These are phyloP conservation scores for Lochmaea crataegi DNA, from an alignment of 2,888 invertebrate genomes.

Conservation along the genomic window DNA sequence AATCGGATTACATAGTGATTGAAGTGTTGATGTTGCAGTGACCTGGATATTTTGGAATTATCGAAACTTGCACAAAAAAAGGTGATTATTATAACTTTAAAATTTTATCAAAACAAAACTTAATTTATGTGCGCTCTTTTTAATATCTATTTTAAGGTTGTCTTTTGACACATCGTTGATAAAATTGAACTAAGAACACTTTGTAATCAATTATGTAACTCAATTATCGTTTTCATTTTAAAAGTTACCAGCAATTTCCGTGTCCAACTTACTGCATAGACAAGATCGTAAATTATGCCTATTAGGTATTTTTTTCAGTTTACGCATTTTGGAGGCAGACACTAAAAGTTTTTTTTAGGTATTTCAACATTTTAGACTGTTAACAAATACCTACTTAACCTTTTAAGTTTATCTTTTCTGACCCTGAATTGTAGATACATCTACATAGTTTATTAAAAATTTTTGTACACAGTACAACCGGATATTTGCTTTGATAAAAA, in stretches of 20 bases:
- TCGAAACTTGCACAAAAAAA: constrained; percentile 30
- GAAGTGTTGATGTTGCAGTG: constrained; percentile 44
- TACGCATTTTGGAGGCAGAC: background rate
- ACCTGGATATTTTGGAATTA: constrained; percentile 44
- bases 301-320: background rate
- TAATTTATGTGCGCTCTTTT: background rate
- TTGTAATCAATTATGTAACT: too few species aligned
- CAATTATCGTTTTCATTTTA: background rate
- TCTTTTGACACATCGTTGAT: constrained; percentile 23
- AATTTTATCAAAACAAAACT: background rate
- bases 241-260: background rate
- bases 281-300: background rate
- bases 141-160: background rate
- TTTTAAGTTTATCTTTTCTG: constrained; percentile 21
- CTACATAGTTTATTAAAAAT: background rate
- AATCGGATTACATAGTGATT: constrained; percentile 41
- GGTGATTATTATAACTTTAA: constrained; percentile 36
- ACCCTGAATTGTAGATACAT: constrained; percentile 22
- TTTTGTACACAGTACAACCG: constrained; percentile 15
- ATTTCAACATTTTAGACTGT: constrained; percentile 18
- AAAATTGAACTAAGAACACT: background rate
- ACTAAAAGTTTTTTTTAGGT: background rate
- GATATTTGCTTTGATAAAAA: constrained; percentile 17
- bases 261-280: background rate
- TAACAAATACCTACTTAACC: constrained; percentile 20